Percentiles rank a stretch among this genome's conserved stretches.
Conservation (phyloP, 1,140 invertebrate genomes). For the Dendroctonus ponderosae region DNA sequence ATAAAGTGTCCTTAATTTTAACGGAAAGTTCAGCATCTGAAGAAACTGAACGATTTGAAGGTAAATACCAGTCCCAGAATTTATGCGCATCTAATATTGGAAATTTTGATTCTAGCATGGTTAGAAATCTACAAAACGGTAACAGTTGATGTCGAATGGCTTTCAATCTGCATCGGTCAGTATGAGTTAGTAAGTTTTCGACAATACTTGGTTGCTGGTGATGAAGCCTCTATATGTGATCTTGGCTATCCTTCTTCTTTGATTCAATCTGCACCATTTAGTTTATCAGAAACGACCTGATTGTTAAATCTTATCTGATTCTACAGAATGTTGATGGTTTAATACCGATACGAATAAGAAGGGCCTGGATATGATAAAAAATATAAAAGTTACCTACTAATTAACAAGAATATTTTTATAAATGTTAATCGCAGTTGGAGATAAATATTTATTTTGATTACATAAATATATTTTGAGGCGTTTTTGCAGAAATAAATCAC, state of each 20-base stretch:
- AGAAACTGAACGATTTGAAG: slow-evolving; percentile 43
- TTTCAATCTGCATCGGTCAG: slow-evolving; percentile 45
- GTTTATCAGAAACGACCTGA: slow-evolving; percentile 21
- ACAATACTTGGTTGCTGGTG: slow-evolving; percentile 41
- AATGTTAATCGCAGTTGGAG: no score
- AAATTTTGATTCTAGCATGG: slow-evolving; percentile 41
- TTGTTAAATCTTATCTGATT: no score
- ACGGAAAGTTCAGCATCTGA: slow-evolving; percentile 41
- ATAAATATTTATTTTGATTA: no score
- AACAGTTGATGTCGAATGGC: slow-evolving; percentile 48
- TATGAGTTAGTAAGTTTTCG: slow-evolving; percentile 43
- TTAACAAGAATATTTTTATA: no score
- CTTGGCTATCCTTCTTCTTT: slow-evolving; percentile 44
- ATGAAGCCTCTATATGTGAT: slow-evolving; percentile 39
- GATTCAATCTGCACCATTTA: slow-evolving; percentile 33
- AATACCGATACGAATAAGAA: no score
- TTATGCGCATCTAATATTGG: neutral
- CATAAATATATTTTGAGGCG: no score
- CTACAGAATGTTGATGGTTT: no score
- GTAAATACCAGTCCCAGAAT: slow-evolving; percentile 34
- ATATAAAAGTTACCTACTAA: no score
- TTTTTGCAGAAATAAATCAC: no score
- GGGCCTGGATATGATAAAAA: no score
- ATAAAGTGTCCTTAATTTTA: slow-evolving; percentile 41
- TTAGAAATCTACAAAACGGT: slow-evolving; percentile 40